Evolutionary conservation across 2,113 vertebrate genomes (phyloP), one percentile per base, ranked within the genome.

Genomic region (Artemisiospiza belli): DNA sequence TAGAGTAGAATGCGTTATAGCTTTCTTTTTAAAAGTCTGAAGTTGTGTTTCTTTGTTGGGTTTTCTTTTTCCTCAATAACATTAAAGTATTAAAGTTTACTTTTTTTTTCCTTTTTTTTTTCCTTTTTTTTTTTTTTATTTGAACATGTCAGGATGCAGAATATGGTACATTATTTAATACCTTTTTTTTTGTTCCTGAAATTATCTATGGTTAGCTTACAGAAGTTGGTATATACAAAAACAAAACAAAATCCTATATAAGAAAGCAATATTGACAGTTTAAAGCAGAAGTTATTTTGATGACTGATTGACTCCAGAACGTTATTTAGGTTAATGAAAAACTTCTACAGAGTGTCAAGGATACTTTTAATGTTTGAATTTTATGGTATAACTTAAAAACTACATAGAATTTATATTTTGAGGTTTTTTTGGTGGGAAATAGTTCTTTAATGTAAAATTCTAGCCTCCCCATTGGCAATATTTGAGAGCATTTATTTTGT

Each of bases 21-120:
- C 51, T 78, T 74, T 82, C 25, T 31, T 43, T 69, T 57, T 17
- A 61, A 64, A 52, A 78, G 37, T 39, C 46, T 69, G 30, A 43
- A 33, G 7, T 22, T 73, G 33, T 43, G 8, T 30, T 52, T 64
- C 49, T 25, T 33, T 54, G 20, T 30, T 61, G 22, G 15, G 7
- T 10, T 68, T 27, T 39, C 21, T 11, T 21, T 82, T 46, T 47
- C 51, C 18, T 10, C 21, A 43, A 15, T n/a, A 31, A 18, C 21
- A 30, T 9, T 54, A 17, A 21, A 20, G 1, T 61, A 30, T 9
- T 54, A 17, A 21, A 20, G 1, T 61, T 64, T 51, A 11, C 18
- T 1, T 28, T 59, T 46, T 43, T 21, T 49, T 17, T 3, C 3
- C 1, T 2, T 3, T 1, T 2, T 16, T 18, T 11, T 24, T 22